These are phyloP conservation scores for Drosophila ficusphila DNA, from an alignment of 1,140 invertebrate genomes.

Conservation along the genomic window DNA sequence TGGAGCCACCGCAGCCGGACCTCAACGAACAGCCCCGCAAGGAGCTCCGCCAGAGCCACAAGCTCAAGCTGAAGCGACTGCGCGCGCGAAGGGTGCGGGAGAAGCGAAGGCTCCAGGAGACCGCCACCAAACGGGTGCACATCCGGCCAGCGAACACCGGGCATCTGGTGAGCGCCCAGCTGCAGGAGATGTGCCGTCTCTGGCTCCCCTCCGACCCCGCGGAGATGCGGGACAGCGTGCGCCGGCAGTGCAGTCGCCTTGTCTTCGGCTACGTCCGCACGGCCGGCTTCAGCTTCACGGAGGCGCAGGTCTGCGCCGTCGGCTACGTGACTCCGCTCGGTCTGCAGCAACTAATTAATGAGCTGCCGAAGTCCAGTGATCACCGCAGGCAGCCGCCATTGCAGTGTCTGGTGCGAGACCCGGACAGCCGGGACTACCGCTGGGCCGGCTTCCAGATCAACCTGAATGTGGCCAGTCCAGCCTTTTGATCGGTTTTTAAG, in stretches of 20 bases:
- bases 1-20: conserved; percentile 87
- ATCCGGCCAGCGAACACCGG: conserved; percentile 79
- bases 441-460: conserved; percentile 84
- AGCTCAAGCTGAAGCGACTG: conserved; percentile 86
- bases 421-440: conserved; percentile 85
- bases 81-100: conserved; percentile 86
- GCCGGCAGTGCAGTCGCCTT: conserved; percentile 87
- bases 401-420: conserved; percentile 85
- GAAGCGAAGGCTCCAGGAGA: conserved; percentile 84
- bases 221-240: conserved; percentile 84
- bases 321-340: conserved; percentile 88
- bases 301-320: conserved; percentile 87
- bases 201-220: conserved; percentile 87
- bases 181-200: conserved; percentile 87
- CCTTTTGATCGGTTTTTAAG: background rate
- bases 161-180: conserved; percentile 85
- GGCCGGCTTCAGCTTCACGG: conserved; percentile 89
- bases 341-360: conserved; percentile 65
- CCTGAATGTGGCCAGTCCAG: conserved; percentile 36
- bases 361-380: conserved; percentile 13
- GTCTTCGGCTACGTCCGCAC: conserved; percentile 90
- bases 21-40: conserved; percentile 86
- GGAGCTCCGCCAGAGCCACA: conserved; percentile 86
- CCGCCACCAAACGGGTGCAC: conserved; percentile 63
- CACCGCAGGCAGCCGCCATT: conserved; percentile 37